Base-by-base conservation (phyloP, 92 coral and sea anemone species). In the Phenganax stokvisi region DNA sequence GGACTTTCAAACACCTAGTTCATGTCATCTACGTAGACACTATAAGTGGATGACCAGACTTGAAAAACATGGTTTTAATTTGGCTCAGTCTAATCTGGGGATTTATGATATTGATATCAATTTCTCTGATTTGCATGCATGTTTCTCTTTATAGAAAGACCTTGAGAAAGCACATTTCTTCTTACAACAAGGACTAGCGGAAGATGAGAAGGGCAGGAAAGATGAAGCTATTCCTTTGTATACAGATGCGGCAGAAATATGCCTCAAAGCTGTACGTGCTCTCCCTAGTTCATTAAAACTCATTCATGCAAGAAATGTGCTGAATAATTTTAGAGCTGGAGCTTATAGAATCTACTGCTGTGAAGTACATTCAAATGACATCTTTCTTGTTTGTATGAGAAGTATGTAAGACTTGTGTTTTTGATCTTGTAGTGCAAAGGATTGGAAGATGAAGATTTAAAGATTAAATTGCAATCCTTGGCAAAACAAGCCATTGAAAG, bases 401-500 rank as follows among this genome's bases (percentile, higher is more conserved):
- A 37, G 47, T 5, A 37, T 1, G 5, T 37, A 37, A 5, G 3
- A 37, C 47, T 37, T 37, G 47, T 37, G 47, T 37, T 37, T 37
- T 2, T 37, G 47, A 37, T 37, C 8, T 71, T 73, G n/a, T 74
- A 93, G 96, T 86, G 90, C 83, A 86, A 85, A 72, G 83, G 83
- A 10, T 87, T 93, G 47, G 78, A 90, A 28, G 97, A 79, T 80
- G 90, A 89, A 75, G 87, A 89, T 6, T 76, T 93, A 53, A 91
- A 89, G 86, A 71, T 86, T 53, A 92, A 90, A 64, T 85, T 93
- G 27, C 89, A 91, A 65, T 61, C 81, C 47, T 84, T 89, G 72
- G 98, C 98, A 54, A 87, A 80, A 65, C 93, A 93, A 78, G 98
- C 98, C 60, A 79, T 93, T 71, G 98, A 93, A 73, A 93, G 98